Percentiles rank a stretch among this genome's conserved stretches.
Evolutionary conservation across 2,797 vertebrate species (phyloP).

Genomic region (Urosaurus nigricauda): DNA sequence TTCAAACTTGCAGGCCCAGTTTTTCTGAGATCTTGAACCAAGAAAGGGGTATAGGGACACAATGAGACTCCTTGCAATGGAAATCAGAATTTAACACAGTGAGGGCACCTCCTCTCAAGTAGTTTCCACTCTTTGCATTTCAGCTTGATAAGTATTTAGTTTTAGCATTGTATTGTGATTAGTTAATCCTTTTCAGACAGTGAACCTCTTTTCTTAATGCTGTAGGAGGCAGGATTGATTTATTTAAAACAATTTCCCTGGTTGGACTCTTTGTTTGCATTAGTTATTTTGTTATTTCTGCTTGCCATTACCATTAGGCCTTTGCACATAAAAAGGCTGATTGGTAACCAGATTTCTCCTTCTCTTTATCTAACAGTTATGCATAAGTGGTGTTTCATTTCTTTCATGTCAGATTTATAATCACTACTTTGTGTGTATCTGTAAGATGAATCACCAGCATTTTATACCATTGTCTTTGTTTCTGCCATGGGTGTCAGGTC

Average conservation of each 20-base stretch:
- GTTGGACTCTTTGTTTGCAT: constrained; percentile 48
- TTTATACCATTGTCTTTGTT: constrained; percentile 34
- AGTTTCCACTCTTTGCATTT: constrained; percentile 44
- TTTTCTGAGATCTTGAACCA: background rate
- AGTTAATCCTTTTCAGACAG: constrained; percentile 56
- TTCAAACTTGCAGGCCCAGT: background rate
- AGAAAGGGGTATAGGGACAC: background rate
- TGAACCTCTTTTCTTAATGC: background rate
- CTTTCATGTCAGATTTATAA: constrained; percentile 62
- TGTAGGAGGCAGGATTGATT: constrained; percentile 43
- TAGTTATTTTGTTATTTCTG: constrained; percentile 43
- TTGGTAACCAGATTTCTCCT: background rate
- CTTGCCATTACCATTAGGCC: constrained; percentile 22
- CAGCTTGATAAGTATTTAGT: constrained; percentile 48
- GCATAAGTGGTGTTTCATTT: constrained; percentile 40
- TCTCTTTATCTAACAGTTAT: constrained; percentile 52
- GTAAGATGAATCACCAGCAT: constrained; percentile 35
- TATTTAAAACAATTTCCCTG: constrained; percentile 34
- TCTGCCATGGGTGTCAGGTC: background rate
- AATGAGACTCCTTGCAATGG: background rate
- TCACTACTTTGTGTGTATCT: constrained; percentile 9
- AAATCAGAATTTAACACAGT: background rate
- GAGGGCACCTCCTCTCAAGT: background rate
- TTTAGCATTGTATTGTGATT: constrained; percentile 49
- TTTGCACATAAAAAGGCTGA: constrained; percentile 49